Evolutionary conservation across 2,113 vertebrate genomes (phyloP).

Genomic region (Seriola quinqueradiata): DNA sequence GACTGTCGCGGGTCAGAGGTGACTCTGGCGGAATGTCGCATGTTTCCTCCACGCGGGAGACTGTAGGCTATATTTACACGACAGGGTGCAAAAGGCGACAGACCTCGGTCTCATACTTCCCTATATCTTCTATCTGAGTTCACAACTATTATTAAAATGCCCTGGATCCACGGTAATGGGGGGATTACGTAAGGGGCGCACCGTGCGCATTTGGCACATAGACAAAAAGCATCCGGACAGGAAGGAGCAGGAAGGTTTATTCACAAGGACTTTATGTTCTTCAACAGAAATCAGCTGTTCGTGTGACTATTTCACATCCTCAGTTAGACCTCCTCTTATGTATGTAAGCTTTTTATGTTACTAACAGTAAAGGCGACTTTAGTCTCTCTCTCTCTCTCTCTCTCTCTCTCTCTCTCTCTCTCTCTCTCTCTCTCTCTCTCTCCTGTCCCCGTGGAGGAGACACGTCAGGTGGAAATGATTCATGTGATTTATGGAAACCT

Average conservation of each 20-base stretch:
- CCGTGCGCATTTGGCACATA: conserved; percentile 64
- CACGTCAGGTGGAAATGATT: conserved; percentile 22
- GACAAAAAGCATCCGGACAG: conserved; percentile 52
- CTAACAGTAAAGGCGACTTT: too few relatives aligned
- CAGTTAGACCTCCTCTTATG: background rate
- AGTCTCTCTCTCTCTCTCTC: too few relatives aligned
- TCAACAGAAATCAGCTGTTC: conserved; percentile 23
- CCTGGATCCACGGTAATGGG: conserved; percentile 55
- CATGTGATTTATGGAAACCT: conserved; percentile 11
- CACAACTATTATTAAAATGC: conserved; percentile 38
- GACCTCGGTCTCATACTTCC: background rate
- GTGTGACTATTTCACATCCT: conserved; percentile 18
- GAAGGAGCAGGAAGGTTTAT: conserved; percentile 20
- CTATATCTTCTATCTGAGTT: background rate
- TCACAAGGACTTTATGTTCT: conserved; percentile 52
- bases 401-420: too few relatives aligned
- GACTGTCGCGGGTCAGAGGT: conserved; percentile 62
- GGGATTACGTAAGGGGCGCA: conserved; percentile 55
- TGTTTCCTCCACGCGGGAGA: conserved; percentile 35
- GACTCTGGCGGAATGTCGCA: conserved; percentile 61
- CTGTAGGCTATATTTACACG: conserved; percentile 2
- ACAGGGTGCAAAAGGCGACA: background rate
- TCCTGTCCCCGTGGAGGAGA: too few relatives aligned
- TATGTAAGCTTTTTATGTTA: too few relatives aligned
- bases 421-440: too few relatives aligned